phyloP scores from a whole-genome alignment of 2,888 invertebrate species.

The Lasioglossum calceatum region DNA sequence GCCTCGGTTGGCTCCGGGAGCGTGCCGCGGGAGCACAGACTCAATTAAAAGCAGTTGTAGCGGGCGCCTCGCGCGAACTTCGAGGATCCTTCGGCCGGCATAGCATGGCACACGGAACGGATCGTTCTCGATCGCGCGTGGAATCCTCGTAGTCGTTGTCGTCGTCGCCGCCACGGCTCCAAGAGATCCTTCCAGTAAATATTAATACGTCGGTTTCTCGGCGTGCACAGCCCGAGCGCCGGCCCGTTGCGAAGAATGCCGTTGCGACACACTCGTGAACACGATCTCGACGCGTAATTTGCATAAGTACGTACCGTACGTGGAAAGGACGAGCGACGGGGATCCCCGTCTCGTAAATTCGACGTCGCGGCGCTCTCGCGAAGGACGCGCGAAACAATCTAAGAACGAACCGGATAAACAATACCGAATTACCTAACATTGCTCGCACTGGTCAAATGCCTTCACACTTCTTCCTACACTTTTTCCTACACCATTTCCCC shows the following conservation, averaged over 20 bases:
- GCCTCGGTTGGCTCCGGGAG: background rate
- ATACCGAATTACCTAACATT: background rate
- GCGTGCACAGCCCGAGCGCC: slow-evolving; percentile 7
- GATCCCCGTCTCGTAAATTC: slow-evolving; percentile 44
- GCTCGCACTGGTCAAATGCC: background rate
- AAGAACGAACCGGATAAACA: background rate
- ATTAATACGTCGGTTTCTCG: slow-evolving; percentile 28
- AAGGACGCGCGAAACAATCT: background rate
- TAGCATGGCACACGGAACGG: background rate
- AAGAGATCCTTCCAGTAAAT: slow-evolving; percentile 41
- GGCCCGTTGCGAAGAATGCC: slow-evolving; percentile 53
- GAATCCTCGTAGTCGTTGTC: background rate
- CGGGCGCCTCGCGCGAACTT: slow-evolving; percentile 9
- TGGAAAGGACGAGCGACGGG: slow-evolving; percentile 55
- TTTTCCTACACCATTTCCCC: background rate
- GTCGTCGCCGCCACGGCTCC: background rate
- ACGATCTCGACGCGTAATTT: slow-evolving; percentile 58
- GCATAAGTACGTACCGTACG: slow-evolving; percentile 53
- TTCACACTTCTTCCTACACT: no score
- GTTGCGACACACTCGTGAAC: slow-evolving; percentile 63
- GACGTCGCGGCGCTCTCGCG: slow-evolving; percentile 12
- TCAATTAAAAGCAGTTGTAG: slow-evolving; percentile 13
- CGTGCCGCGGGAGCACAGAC: background rate
- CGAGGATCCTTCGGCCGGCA: background rate
- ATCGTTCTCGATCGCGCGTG: background rate